phyloP scores from a whole-genome alignment of 2,888 invertebrate species.

The Ophonus ardosiacus region DNA sequence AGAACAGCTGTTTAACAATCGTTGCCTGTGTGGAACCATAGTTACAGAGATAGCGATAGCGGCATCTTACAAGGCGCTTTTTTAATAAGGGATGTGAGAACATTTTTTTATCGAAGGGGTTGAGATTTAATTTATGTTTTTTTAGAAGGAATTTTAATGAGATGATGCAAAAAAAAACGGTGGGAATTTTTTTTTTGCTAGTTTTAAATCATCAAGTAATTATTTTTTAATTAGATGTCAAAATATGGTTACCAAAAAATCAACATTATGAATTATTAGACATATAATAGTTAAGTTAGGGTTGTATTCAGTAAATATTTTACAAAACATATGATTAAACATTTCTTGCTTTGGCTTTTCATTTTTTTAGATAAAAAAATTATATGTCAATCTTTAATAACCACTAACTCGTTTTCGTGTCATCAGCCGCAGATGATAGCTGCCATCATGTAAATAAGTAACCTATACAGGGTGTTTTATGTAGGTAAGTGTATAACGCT shows the following conservation, averaged over 20 bases:
- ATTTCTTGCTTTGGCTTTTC: no score
- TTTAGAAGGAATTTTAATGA: constrained; percentile 3
- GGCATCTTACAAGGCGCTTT: not conserved
- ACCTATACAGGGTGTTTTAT: no score
- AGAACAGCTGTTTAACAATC: constrained; percentile 36
- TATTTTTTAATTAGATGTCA: constrained; percentile 7
- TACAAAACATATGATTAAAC: not conserved
- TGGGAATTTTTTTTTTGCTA: constrained; percentile 7
- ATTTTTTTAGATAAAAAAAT: no score
- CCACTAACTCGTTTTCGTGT: no score
- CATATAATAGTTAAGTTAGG: not conserved
- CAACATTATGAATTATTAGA: not conserved
- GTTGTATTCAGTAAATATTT: not conserved
- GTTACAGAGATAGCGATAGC: not conserved
- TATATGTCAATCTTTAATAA: no score
- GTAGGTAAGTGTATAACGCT: no score
- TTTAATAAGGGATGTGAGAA: not conserved
- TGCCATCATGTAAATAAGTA: no score
- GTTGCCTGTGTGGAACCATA: not conserved
- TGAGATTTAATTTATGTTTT: constrained; percentile 7
- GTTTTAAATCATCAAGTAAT: not conserved
- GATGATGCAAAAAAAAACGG: constrained; percentile 4
- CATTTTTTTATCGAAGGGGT: constrained; percentile 34
- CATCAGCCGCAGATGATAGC: no score
- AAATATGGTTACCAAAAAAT: not conserved